Conservation (phyloP, 2,888 invertebrate species). For the Tryphoninae sp. region DNA sequence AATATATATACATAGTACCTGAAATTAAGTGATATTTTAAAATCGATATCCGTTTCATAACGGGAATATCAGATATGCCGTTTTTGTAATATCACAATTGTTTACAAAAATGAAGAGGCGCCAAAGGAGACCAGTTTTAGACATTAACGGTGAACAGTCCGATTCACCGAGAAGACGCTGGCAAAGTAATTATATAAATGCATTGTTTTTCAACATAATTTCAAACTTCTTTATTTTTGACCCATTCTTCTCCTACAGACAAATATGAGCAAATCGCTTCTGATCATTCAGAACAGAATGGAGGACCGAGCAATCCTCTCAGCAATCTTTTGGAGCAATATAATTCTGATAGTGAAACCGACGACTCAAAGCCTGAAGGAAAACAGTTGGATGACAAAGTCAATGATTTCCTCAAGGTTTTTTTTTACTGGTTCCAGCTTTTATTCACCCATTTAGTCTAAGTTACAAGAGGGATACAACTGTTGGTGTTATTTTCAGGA, state of each 20-base stretch:
- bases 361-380: conserved; percentile 68
- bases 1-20: not conserved
- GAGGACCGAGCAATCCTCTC: conserved; percentile 74
- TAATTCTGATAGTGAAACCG: conserved; percentile 78
- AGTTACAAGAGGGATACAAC: not conserved
- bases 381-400: conserved; percentile 76
- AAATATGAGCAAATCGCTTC: conserved; percentile 69
- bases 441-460: not conserved
- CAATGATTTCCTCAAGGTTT: conserved; percentile 78
- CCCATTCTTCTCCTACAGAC: conserved; percentile 56
- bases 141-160: conserved; percentile 74
- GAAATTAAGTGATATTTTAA: conserved; percentile 2
- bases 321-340: conserved; percentile 77
- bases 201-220: not conserved
- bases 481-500: conserved; percentile 69
- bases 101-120: conserved; percentile 75
- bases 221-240: not conserved
- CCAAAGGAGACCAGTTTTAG: conserved; percentile 76
- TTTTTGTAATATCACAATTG: conserved; percentile 26
- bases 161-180: conserved; percentile 72
- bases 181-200: conserved; percentile 69
- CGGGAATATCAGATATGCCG: conserved; percentile 22
- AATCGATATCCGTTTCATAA: conserved; percentile 29
- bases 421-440: not conserved
- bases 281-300: conserved; percentile 72